A percentile compares a stretch with the other conserved stretches of the same genome.
Evolutionary conservation across 2,888 invertebrate genomes (phyloP).

Genomic region (Patella ulyssiponensis): DNA sequence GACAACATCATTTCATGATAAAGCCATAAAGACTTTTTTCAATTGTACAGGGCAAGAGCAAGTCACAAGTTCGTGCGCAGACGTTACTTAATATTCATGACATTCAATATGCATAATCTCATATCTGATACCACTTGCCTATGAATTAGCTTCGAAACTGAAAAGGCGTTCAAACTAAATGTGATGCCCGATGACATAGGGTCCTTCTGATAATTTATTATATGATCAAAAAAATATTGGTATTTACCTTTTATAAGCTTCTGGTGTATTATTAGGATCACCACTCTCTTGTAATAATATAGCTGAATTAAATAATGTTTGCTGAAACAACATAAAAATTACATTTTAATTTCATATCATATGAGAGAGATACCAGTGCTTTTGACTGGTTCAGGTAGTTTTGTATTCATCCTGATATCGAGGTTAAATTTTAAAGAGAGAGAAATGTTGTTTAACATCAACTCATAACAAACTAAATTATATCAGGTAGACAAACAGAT

Average conservation of each 20-base stretch:
- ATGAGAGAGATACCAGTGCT: conserved; percentile 3
- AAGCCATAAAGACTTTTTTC: too few species aligned
- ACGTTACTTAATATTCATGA: too few species aligned
- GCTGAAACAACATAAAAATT: conserved; percentile 70
- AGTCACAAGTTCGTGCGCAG: too few species aligned
- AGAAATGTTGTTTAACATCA: neutral
- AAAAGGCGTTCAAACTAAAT: too few species aligned
- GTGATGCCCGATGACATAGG: too few species aligned
- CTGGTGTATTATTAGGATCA: conserved; percentile 83
- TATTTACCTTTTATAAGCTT: conserved; percentile 72
- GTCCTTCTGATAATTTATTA: neutral
- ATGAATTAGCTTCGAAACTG: too few species aligned
- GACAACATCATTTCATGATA: too few species aligned
- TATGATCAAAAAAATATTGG: neutral
- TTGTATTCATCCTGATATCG: neutral
- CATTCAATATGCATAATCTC: too few species aligned
- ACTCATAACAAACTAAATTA: conserved; percentile 7
- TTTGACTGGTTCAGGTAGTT: neutral
- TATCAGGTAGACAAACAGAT: too few species aligned
- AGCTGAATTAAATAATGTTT: conserved; percentile 94
- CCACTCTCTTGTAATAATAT: conserved; percentile 93
- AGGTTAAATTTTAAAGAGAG: conserved; percentile 12
- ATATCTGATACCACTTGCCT: too few species aligned
- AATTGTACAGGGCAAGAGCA: too few species aligned
- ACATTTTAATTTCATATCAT: conserved; percentile 14